Evolutionary conservation across 2,888 invertebrate genomes (phyloP), one percentile per base, ranked within the genome.

Genomic region (Polydrusus tereticollis): DNA sequence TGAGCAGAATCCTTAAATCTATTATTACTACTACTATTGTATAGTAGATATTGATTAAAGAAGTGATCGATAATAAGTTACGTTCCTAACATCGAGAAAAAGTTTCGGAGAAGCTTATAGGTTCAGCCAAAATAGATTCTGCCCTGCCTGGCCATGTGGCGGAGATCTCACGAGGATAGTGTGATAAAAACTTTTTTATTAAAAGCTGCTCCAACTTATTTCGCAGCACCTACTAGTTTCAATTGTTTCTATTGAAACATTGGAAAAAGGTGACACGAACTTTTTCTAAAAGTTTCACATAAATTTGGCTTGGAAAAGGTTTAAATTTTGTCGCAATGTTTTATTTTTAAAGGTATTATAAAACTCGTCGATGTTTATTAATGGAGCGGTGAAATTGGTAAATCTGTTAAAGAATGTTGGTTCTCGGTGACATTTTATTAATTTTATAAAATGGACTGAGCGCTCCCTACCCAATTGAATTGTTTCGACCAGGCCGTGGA

Each of bases 121-220:
- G 45, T 57, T 57, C 23, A 23, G 26, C 45, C 21, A 58, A 26
- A 26, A 38, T 33, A 36, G 41, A 65, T 41, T 29, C 18, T n/a
- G 18, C 45, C 23, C 18, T n/a, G 18, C 45, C 23, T 18, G 65
- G 64, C 68, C 72, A 72, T 63, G 63, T 72, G 72, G 64, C 65
- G 69, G 14, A 26, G 29, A 64, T 72, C 72, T 58, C 72, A 72
- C 69, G 72, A 59, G 72, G 64, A 72, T 65, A 69, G 59, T 59
- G 69, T 72, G 72, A 72, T 72, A 72, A 69, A 72, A 72, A 64
- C 65, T 72, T 72, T 72, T 72, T 68, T 72, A 68, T 68, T 72
- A 68, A 60, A 72, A 72, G 66, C 72, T 63, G 68, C 52, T 38
- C 50, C 50, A 72, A 65, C 52, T 72, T 72, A 64, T 72, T 68